phyloP scores from a whole-genome alignment of 2,113 vertebrate genomes.

The Arizona elegans region DNA sequence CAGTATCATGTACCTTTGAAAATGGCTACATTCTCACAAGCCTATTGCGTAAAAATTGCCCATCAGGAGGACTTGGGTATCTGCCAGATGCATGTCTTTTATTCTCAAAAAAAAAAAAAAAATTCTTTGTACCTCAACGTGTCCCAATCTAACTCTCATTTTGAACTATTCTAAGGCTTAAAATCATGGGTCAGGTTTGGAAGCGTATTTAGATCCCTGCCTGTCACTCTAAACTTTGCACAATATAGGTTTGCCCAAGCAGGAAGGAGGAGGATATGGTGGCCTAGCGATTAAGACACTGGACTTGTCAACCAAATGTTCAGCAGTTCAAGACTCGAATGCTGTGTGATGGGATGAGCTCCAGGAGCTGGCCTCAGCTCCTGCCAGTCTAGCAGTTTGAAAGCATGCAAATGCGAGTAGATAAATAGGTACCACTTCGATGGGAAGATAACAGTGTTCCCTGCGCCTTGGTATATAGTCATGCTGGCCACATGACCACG shows the following conservation, averaged over 20 bases:
- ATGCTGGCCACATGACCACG: too few relatives aligned
- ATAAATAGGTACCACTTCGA: background rate
- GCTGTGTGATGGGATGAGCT: background rate
- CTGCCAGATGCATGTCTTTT: background rate
- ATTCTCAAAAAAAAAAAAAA: too few relatives aligned
- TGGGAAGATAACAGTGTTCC: background rate
- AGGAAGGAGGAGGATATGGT: background rate
- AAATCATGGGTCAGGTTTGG: background rate
- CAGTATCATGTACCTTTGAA: background rate
- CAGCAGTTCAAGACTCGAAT: rapidly evolving
- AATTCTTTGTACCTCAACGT: background rate
- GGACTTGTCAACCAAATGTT: background rate
- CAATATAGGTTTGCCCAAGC: background rate
- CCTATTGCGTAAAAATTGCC: background rate
- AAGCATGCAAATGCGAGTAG: background rate
- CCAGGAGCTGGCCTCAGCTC: background rate
- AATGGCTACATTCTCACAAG: background rate
- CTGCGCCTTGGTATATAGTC: background rate
- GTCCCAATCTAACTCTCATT: background rate
- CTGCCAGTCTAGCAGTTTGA: background rate
- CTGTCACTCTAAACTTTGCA: background rate
- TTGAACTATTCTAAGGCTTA: background rate
- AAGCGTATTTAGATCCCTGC: background rate
- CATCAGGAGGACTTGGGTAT: background rate
- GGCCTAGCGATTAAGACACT: background rate